A percentile compares a stretch with the other conserved stretches of the same genome.
Evolutionary conservation across 2,797 vertebrate genomes (phyloP).

Genomic region (Balearica regulorum): DNA sequence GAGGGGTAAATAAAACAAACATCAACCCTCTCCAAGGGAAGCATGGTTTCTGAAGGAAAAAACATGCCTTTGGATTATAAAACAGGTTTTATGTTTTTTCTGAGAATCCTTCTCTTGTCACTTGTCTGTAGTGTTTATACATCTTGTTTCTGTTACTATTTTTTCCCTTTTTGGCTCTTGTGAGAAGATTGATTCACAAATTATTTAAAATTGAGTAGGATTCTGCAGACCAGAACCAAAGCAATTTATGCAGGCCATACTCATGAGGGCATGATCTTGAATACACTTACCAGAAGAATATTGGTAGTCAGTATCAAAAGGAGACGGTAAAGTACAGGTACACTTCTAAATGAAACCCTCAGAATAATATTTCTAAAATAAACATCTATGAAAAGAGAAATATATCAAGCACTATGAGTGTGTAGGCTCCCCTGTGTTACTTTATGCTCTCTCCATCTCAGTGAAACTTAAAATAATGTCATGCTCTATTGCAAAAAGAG

Average conservation of each 20-base stretch:
- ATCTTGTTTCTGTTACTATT: neutral
- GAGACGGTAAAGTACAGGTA: neutral
- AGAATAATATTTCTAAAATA: neutral
- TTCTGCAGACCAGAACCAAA: neutral
- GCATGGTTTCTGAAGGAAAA: neutral
- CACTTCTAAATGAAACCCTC: neutral
- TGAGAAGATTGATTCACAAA: neutral
- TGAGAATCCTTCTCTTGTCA: neutral
- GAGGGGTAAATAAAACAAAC: neutral
- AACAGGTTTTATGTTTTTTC: neutral
- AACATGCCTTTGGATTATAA: neutral
- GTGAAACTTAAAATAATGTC: neutral
- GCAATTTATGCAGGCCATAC: neutral
- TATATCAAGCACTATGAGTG: neutral
- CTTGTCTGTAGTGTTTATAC: neutral
- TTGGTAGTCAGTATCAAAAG: neutral
- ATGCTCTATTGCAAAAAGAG: neutral
- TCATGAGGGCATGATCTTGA: neutral
- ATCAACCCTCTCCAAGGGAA: neutral
- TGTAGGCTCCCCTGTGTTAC: neutral
- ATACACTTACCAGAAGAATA: neutral
- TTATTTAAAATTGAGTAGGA: neutral
- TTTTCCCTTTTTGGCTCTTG: neutral
- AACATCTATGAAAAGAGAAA: neutral
- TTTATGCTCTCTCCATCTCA: neutral